Evolutionary conservation across 2,888 invertebrate species (phyloP).

Genomic region (Eupithecia abbreviata): DNA sequence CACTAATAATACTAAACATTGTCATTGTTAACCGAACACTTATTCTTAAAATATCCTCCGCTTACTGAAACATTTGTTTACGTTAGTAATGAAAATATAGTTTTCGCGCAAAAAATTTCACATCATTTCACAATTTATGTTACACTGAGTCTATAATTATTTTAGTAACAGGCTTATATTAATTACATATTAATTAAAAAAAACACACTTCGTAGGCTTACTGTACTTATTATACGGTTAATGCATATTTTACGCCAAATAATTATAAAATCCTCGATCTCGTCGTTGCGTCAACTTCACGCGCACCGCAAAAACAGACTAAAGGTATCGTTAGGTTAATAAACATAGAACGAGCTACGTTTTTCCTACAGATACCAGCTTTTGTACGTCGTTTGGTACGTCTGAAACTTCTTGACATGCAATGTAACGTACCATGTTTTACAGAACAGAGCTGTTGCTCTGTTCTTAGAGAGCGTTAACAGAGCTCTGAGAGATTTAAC

Average conservation of each 20-base stretch:
- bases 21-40: conserved; percentile 8
- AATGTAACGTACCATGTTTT: no score
- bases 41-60: neutral
- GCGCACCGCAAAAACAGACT: neutral
- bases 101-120: neutral
- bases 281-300: neutral
- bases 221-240: neutral
- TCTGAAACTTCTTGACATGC: no score
- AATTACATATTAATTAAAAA: neutral
- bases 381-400: no score
- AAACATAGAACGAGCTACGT: neutral
- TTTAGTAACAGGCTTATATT: neutral
- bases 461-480: no score
- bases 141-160: neutral
- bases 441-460: no score
- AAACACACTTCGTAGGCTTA: neutral
- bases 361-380: no score
- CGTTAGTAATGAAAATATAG: neutral
- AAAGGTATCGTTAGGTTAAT: neutral
- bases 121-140: neutral
- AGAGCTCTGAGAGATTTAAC: no score
- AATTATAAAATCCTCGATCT: neutral
- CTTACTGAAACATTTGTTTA: neutral
- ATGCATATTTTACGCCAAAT: neutral
- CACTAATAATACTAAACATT: conserved; percentile 17